Conservation (phyloP, 2,888 invertebrate species). For the Drosophila austrosaltans region DNA sequence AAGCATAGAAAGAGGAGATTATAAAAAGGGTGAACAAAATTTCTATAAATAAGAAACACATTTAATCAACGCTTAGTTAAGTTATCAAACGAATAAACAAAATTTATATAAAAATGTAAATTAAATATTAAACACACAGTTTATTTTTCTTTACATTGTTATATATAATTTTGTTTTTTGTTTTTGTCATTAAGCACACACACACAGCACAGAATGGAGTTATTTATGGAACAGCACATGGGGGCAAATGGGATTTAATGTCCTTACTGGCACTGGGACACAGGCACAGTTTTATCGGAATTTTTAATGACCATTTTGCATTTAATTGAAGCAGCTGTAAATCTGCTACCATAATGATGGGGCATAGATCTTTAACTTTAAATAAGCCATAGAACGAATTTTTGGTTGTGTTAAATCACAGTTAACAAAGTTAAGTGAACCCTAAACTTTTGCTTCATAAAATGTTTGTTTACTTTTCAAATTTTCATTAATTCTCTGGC, state of each 20-base stretch:
- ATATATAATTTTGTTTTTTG: background rate
- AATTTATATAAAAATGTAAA: too few species aligned
- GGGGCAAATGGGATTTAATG: background rate
- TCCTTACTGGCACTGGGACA: background rate
- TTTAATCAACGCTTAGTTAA: too few species aligned
- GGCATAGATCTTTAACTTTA: background rate
- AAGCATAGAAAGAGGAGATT: too few species aligned
- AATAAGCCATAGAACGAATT: background rate
- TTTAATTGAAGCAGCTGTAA: background rate
- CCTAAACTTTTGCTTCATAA: background rate
- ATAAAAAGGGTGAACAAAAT: too few species aligned
- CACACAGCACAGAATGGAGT: background rate
- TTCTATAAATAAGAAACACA: too few species aligned
- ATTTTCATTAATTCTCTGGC: too few species aligned
- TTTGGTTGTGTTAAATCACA: background rate
- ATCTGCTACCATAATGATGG: background rate
- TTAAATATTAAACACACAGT: too few species aligned
- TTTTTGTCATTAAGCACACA: background rate
- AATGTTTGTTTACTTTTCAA: too few species aligned
- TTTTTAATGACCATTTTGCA: slow-evolving; percentile 1
- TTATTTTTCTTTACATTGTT: background rate
- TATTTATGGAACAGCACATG: background rate
- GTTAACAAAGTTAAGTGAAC: background rate
- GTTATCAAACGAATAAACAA: too few species aligned
- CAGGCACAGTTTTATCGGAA: background rate